Evolutionary conservation across 2,797 vertebrate species (phyloP).

Genomic region (Molossus alvarezi): DNA sequence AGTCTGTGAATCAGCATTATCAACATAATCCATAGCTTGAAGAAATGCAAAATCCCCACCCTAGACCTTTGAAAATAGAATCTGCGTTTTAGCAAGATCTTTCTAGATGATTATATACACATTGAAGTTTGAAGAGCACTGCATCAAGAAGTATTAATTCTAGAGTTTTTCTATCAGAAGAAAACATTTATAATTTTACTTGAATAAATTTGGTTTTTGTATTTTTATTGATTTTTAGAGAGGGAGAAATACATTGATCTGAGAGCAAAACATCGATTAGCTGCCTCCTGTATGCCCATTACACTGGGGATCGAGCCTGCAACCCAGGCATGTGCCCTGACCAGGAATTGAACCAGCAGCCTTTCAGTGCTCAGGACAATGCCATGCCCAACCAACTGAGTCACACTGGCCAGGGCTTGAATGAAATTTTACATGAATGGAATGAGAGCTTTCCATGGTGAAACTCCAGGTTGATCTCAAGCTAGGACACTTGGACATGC

Average conservation of each 20-base stretch:
- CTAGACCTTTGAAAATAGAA: not conserved
- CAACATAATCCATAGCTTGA: not conserved
- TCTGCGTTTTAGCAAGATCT: not conserved
- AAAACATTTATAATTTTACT: not conserved
- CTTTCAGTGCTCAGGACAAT: too few species aligned
- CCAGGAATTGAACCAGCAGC: too few species aligned
- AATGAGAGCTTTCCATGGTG: not conserved
- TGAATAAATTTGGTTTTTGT: too few species aligned
- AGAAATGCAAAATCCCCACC: not conserved
- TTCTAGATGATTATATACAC: not conserved
- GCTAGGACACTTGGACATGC: not conserved
- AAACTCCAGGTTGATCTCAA: not conserved
- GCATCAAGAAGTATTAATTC: not conserved
- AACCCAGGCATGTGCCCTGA: too few species aligned
- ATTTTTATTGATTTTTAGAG: too few species aligned
- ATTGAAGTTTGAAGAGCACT: not conserved
- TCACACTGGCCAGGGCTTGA: not conserved
- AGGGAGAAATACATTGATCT: too few species aligned
- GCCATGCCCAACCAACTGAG: too few species aligned
- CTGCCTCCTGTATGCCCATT: too few species aligned
- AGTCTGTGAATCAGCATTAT: not conserved
- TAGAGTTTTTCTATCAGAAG: not conserved
- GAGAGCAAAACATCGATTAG: too few species aligned
- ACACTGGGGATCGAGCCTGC: too few species aligned
- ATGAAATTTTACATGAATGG: not conserved